Conservation (phyloP, 2,797 vertebrate species). For the Mormyrus proboscirostris region DNA sequence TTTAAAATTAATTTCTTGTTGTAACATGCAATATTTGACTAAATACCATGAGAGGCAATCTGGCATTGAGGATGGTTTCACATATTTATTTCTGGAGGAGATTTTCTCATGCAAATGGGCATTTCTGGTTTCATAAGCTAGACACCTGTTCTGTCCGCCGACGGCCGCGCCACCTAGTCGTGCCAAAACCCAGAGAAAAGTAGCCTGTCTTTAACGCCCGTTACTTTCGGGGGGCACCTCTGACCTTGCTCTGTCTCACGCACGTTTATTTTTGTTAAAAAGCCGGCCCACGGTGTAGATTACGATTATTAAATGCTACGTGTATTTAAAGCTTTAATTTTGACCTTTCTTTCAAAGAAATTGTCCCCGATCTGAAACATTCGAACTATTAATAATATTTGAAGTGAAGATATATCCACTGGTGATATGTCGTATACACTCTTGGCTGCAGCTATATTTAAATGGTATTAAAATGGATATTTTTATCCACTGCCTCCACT, state of each 20-base stretch:
- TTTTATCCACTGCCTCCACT: neutral
- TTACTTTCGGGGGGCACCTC: neutral
- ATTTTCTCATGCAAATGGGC: conserved; percentile 1
- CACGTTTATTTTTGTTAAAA: neutral
- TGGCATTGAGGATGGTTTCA: neutral
- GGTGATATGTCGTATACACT: neutral
- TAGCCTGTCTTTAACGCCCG: neutral
- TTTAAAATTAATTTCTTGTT: neutral
- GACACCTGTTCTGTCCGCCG: neutral
- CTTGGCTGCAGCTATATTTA: neutral
- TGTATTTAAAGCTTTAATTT: neutral
- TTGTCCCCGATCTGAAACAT: neutral
- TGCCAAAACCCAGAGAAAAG: neutral
- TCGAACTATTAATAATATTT: neutral
- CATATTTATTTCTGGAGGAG: neutral
- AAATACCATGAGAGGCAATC: neutral
- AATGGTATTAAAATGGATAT: neutral
- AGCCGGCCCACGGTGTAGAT: neutral
- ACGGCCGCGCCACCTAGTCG: neutral
- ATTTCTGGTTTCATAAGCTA: neutral
- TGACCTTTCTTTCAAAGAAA: neutral
- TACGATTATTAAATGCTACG: neutral
- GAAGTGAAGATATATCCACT: neutral
- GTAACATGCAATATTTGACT: neutral
- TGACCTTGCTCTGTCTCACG: neutral